phyloP scores from a whole-genome alignment of 1,140 invertebrate species.

The Homalodisca vitripennis region DNA sequence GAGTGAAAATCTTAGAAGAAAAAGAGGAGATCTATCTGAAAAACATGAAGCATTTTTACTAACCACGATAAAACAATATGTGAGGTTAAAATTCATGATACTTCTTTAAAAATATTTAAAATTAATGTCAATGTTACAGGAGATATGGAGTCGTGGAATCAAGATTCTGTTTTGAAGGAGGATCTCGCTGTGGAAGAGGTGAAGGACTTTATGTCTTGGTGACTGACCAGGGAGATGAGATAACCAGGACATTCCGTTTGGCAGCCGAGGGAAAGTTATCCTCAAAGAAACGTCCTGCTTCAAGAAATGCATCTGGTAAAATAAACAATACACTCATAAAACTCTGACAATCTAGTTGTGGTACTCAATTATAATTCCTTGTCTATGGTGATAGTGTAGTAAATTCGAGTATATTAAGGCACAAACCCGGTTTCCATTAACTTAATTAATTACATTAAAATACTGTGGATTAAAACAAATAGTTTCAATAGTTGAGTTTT shows the following conservation, averaged over 20 bases:
- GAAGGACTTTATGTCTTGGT: conserved; percentile 78
- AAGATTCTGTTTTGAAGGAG: conserved; percentile 88
- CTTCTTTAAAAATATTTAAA: too few relatives aligned
- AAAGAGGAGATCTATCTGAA: conserved; percentile 75
- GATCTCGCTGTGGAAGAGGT: conserved; percentile 79
- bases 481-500: not conserved
- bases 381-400: too few relatives aligned
- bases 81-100: too few relatives aligned
- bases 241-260: conserved; percentile 67
- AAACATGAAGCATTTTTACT: conserved; percentile 80
- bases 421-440: too few relatives aligned
- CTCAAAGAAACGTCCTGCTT: conserved; percentile 48
- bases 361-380: too few relatives aligned
- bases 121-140: conserved; percentile 69
- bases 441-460: not conserved
- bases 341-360: too few relatives aligned
- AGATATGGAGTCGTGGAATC: conserved; percentile 84
- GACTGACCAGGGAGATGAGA: conserved; percentile 73
- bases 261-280: conserved; percentile 69
- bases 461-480: not conserved
- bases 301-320: conserved; percentile 50
- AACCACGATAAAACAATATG: too few relatives aligned
- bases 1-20: too few relatives aligned
- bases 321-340: conserved; percentile 4
- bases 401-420: too few relatives aligned